Percentiles rank a stretch among this genome's conserved stretches.
Conservation (phyloP, 2,888 invertebrate genomes). For the Hypsopygia costalis region DNA sequence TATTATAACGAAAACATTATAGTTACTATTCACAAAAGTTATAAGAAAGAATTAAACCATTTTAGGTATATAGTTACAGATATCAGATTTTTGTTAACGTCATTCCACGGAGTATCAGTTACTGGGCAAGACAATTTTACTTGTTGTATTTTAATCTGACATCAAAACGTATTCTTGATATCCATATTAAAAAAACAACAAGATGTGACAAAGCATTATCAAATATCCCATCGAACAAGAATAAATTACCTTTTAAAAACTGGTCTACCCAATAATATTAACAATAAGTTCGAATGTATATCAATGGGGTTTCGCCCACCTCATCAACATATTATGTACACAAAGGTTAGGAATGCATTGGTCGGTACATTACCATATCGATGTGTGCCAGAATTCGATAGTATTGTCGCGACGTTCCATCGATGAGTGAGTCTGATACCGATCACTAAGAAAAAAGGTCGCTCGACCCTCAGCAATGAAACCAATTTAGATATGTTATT, state of each 20-base stretch:
- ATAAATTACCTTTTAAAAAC: conserved; percentile 72
- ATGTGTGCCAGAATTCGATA: conserved; percentile 52
- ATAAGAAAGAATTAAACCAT: too few relatives aligned
- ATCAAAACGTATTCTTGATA: conserved; percentile 30
- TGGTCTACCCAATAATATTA: conserved; percentile 63
- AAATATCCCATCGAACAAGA: conserved; percentile 55
- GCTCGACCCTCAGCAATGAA: conserved; percentile 47
- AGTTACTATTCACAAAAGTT: too few relatives aligned
- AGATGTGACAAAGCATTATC: conserved; percentile 58
- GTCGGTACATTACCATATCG: conserved; percentile 64
- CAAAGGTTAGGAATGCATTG: conserved; percentile 65
- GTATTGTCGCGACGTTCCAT: conserved; percentile 63
- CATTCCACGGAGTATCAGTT: conserved; percentile 21
- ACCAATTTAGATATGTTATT: conserved; percentile 29
- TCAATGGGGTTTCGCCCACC: conserved; percentile 76
- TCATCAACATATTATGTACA: conserved; percentile 76
- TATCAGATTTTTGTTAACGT: conserved; percentile 11
- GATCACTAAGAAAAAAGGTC: conserved; percentile 63
- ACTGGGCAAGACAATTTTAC: conserved; percentile 25
- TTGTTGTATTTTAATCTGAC: conserved; percentile 32
- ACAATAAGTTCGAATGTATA: conserved; percentile 70
- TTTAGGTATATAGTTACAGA: too few relatives aligned
- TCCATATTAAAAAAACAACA: conserved; percentile 30
- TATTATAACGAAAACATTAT: too few relatives aligned
- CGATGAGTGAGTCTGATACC: conserved; percentile 62